phyloP scores from a whole-genome alignment of 2,888 invertebrate species.

The Ceraclea dissimilis region DNA sequence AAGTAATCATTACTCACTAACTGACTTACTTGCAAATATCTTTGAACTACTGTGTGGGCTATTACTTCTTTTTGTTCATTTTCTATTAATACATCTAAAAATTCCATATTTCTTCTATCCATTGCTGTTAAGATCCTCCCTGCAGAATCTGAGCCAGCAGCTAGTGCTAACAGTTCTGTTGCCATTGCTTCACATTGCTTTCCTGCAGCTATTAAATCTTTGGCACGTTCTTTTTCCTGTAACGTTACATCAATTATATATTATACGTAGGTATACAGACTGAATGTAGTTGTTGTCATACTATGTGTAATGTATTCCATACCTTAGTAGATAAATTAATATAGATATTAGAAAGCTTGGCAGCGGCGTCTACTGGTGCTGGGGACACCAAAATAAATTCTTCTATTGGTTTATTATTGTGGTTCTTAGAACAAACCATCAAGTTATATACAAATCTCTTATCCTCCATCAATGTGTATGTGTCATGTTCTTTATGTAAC shows the following conservation, averaged over 20 bases:
- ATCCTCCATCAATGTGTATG: conserved; percentile 95
- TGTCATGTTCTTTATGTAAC: conserved; percentile 96
- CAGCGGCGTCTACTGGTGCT: conserved; percentile 98
- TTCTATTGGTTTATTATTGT: conserved; percentile 92
- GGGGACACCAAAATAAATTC: conserved; percentile 98
- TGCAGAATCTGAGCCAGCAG: conserved; percentile 90
- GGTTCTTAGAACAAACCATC: conserved; percentile 95
- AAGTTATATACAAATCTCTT: conserved; percentile 95
- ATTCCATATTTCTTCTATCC: conserved; percentile 88
- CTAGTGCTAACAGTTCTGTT: conserved; percentile 87
- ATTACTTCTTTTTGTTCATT: conserved; percentile 98
- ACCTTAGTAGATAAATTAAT: conserved; percentile 81
- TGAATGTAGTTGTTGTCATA: background rate
- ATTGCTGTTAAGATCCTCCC: conserved; percentile 91
- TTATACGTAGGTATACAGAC: background rate
- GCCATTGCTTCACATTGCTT: conserved; percentile 98
- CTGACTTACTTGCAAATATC: conserved; percentile 80
- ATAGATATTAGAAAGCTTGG: conserved; percentile 90
- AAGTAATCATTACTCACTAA: conserved; percentile 28
- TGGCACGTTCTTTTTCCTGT: conserved; percentile 94
- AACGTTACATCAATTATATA: background rate
- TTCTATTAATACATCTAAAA: conserved; percentile 94
- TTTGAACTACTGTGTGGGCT: conserved; percentile 94
- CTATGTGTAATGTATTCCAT: conserved; percentile 25
- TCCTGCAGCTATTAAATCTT: conserved; percentile 91